Base-by-base conservation (phyloP, 2,888 invertebrate genomes). In the Adineta ricciae region DNA sequence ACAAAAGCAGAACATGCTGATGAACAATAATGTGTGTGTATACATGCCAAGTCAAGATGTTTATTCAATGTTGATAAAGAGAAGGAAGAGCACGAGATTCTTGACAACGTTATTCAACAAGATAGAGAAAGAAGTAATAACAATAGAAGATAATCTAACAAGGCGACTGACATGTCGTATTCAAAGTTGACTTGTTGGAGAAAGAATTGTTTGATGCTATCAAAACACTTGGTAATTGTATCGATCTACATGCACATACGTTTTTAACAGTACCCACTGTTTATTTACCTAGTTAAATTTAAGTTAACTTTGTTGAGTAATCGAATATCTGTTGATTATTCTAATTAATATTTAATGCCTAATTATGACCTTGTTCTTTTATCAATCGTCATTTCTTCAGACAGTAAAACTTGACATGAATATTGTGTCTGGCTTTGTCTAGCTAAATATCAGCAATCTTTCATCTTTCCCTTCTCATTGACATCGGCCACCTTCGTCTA, bases 61-160 rank as follows among this genome's bases (percentile, higher is more conserved):
- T 64, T 8, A 64, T 32, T 64, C 46, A 46, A 64, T 64, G 27
- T 19, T 19, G 32, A 3, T 46, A 27, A 64, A 36, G 46, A 46
- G 46, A 11, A 46, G 46, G 46, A 46, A 11, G 46, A 5, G 46
- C 5, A 36, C 5, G 11, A n/a, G 19, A 32, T 19, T 16, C 4
- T 14, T 32, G 64, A 64, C 16, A 19, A 16, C 19, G 27, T 64
- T 64, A 64, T 32, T 64, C 64, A 32, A 36, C 14, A 64, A 32
- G 27, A 64, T 19, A 64, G 4, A 64, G 19, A 9, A 64, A 21
- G 1, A 11, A 64, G 16, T 16, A 64, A 64, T 24, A 64, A 64
- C 64, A 64, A 64, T 64, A 64, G 27, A 64, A 64, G 64, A 64
- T 64, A 64, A 64, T 64, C 64, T 32, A 64, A 64, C 32, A 64